Conservation (phyloP, 2,888 invertebrate species). For the Rotaria sp. region DNA sequence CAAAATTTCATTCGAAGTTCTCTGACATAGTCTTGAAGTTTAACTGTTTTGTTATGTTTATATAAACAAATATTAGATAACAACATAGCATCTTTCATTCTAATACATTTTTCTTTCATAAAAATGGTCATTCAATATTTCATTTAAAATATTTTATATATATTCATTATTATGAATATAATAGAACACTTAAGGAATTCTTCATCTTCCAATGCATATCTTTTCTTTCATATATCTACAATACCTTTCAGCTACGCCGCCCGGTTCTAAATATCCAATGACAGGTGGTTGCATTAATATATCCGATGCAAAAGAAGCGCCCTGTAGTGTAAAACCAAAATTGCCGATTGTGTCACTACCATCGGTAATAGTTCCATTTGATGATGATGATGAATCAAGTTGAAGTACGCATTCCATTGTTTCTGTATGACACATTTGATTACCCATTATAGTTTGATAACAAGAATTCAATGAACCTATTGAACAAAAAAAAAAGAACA, state of each 20-base stretch:
- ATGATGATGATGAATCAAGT: constrained; percentile 50
- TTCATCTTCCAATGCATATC: too few species aligned
- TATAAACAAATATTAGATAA: too few species aligned
- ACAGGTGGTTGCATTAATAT: constrained; percentile 53
- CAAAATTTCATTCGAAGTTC: too few species aligned
- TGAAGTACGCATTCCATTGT: constrained; percentile 59
- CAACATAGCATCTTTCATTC: too few species aligned
- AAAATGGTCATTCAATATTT: background rate
- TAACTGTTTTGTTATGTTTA: too few species aligned
- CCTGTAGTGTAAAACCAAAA: constrained; percentile 60
- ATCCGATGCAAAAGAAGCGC: constrained; percentile 48
- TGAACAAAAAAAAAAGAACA: too few species aligned
- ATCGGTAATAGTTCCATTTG: background rate
- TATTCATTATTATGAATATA: too few species aligned
- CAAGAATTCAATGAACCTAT: constrained; percentile 41
- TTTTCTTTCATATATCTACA: background rate
- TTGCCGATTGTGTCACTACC: constrained; percentile 44
- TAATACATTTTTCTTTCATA: too few species aligned
- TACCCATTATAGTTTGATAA: constrained; percentile 43
- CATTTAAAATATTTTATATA: background rate
- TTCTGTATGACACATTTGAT: constrained; percentile 60
- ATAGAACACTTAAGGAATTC: too few species aligned
- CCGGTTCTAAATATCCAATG: constrained; percentile 59
- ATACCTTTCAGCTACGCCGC: constrained; percentile 62
- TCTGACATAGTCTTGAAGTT: too few species aligned